Evolutionary conservation across 2,797 vertebrate genomes (phyloP), one percentile per base, ranked within the genome.

Genomic region (Lutjanus argentimaculatus): DNA sequence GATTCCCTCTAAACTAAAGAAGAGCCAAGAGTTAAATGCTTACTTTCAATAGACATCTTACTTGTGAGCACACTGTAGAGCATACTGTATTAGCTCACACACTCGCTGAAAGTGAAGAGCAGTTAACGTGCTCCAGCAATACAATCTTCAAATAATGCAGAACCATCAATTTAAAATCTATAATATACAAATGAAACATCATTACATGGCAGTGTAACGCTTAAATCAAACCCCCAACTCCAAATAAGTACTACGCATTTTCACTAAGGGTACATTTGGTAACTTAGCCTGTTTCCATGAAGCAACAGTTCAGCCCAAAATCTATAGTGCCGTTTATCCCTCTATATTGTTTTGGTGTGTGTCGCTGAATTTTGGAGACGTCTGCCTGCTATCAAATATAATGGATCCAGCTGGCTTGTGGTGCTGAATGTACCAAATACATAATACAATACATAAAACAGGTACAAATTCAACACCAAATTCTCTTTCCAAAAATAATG

Each of bases 151-250:
- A 84, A 85, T 40, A 70, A 80, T 9, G 8, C 13, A 82, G 12
- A 84, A 30, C 11, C 42, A 75, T 67, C 57, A 2, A 86, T 89
- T 87, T 56, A 85, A 84, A 78, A 81, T 78, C 51, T 80, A 63
- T n/a, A 72, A 90, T 73, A 46, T 51, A 90, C 56, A 84, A 79
- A 79, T 78, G 52, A 72, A 74, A 75, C 81, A 45, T 89, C 48
- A 89, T 89, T 68, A 87, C 72, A 80, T 94, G 93, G 93, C 94
- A 95, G 94, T 93, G 92, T 79, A 88, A 93, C 40, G 90, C 90
- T 91, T 86, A 58, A 89, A 90, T 74, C 64, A 79, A 80, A 76
- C 69, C 49, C 69, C 43, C 36, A 63, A 42, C 69, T 61, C 68
- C 25, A 36, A 46, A 9, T 46, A 85, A 83, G 75, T 85, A 87